Percentiles rank a stretch among this genome's conserved stretches.
phyloP scores from a whole-genome alignment of 1,140 invertebrate species.

The Tetramorium alpestre region DNA sequence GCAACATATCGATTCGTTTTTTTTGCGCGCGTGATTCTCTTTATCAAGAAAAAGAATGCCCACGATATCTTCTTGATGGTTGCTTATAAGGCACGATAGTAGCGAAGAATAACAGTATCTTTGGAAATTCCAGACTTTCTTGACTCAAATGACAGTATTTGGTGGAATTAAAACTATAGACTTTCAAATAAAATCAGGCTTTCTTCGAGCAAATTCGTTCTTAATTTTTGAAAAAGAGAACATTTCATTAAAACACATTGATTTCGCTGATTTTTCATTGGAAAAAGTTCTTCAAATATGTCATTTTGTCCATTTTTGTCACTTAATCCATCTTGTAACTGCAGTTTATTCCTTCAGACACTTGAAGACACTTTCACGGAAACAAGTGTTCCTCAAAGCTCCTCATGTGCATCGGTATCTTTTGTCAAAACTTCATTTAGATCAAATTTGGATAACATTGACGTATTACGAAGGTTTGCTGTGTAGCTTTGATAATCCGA shows the following conservation, averaged over 20 bases:
- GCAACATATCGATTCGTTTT: not conserved
- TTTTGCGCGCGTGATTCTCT: not conserved
- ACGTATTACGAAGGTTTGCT: not conserved
- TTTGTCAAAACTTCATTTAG: not conserved
- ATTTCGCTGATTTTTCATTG: not conserved
- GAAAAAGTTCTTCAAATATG: too few species aligned
- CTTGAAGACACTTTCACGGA: not conserved
- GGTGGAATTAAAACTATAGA: not conserved
- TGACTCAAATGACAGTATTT: not conserved
- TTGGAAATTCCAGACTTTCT: not conserved
- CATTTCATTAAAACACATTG: not conserved
- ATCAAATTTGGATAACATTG: not conserved
- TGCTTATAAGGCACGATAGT: not conserved
- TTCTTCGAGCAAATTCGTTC: not conserved
- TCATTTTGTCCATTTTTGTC: too few species aligned
- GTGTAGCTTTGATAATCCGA: not conserved
- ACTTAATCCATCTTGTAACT: not conserved
- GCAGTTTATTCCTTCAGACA: not conserved
- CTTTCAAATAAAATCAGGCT: not conserved
- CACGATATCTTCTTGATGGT: not conserved
- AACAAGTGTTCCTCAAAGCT: not conserved
- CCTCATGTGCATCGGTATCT: not conserved
- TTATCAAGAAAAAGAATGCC: not conserved
- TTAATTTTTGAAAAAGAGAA: not conserved
- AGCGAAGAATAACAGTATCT: not conserved